phyloP scores from a whole-genome alignment of 2,888 invertebrate genomes.

The Platypus cylindrus region DNA sequence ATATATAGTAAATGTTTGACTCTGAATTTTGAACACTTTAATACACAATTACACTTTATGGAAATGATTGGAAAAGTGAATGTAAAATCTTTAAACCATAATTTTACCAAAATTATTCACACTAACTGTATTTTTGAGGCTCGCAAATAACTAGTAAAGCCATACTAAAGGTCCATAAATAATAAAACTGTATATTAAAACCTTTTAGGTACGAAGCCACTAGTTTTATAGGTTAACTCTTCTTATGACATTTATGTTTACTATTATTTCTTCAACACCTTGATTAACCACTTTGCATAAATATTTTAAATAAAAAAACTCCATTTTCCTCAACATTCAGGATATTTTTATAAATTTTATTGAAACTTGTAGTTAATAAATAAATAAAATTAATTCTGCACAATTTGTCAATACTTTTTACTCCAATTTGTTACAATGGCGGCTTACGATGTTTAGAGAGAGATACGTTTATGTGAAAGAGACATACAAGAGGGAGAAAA shows the following conservation, averaged over 20 bases:
- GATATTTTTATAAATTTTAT: too few relatives aligned
- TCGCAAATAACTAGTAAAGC: neutral
- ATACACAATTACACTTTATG: too few relatives aligned
- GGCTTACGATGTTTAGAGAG: conserved; percentile 33
- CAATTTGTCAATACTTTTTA: conserved; percentile 14
- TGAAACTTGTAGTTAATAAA: too few relatives aligned
- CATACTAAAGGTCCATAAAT: too few relatives aligned
- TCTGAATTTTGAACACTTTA: too few relatives aligned
- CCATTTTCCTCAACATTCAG: neutral
- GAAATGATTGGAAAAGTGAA: too few relatives aligned
- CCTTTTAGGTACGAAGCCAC: conserved; percentile 12
- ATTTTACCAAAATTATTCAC: too few relatives aligned
- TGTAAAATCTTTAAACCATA: too few relatives aligned
- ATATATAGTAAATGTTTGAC: too few relatives aligned
- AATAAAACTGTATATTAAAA: conserved; percentile 10
- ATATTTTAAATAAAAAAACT: neutral
- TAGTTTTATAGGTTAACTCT: conserved; percentile 16
- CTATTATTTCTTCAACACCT: conserved; percentile 6
- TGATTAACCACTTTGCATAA: too few relatives aligned
- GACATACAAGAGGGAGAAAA: conserved; percentile 5
- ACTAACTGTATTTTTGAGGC: too few relatives aligned
- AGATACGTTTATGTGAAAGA: conserved; percentile 16
- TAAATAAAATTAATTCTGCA: too few relatives aligned
- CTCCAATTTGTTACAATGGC: conserved; percentile 21
- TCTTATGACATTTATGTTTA: conserved; percentile 13